Percentiles rank a stretch among this genome's conserved stretches.
Evolutionary conservation across 1,140 invertebrate species (phyloP).

Genomic region (Zaprionus africanus): DNA sequence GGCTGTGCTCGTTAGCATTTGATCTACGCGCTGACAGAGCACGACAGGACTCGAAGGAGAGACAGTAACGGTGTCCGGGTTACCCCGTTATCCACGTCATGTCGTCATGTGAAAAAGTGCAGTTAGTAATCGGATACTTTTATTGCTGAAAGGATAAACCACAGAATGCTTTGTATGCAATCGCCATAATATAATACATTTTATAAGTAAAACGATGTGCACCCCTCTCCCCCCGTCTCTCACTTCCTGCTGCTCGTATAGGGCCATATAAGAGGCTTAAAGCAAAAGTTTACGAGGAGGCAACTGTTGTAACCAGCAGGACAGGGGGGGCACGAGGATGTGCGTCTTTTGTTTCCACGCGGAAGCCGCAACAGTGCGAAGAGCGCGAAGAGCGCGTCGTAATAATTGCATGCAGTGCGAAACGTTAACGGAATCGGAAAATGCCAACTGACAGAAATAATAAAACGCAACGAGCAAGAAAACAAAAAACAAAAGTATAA

Average conservation of each 20-base stretch:
- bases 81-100: slow-evolving; percentile 10
- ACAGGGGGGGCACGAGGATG: not conserved
- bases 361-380: slow-evolving; percentile 34
- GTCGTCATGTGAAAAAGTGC: slow-evolving; percentile 64
- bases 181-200: slow-evolving; percentile 68
- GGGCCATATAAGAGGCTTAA: slow-evolving; percentile 71
- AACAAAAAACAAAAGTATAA: slow-evolving; percentile 26
- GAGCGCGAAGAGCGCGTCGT: slow-evolving; percentile 13
- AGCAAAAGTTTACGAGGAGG: slow-evolving; percentile 75
- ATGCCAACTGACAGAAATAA: slow-evolving; percentile 37
- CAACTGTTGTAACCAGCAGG: slow-evolving; percentile 44
- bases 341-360: slow-evolving; percentile 66
- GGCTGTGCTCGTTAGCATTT: slow-evolving; percentile 61
- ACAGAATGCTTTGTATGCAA: slow-evolving; percentile 68
- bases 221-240: not conserved
- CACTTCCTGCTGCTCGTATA: not conserved
- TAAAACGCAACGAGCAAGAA: not conserved
- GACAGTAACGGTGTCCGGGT: not conserved
- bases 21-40: slow-evolving; percentile 70
- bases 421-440: slow-evolving; percentile 17
- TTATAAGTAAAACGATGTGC: slow-evolving; percentile 45
- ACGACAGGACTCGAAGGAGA: not conserved
- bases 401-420: slow-evolving; percentile 47
- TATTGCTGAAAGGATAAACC: slow-evolving; percentile 82
- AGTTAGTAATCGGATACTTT: slow-evolving; percentile 81